A percentile compares a stretch with the other conserved stretches of the same genome.
phyloP scores from a whole-genome alignment of 2,888 invertebrate species.

The Scaptomyza flava region DNA sequence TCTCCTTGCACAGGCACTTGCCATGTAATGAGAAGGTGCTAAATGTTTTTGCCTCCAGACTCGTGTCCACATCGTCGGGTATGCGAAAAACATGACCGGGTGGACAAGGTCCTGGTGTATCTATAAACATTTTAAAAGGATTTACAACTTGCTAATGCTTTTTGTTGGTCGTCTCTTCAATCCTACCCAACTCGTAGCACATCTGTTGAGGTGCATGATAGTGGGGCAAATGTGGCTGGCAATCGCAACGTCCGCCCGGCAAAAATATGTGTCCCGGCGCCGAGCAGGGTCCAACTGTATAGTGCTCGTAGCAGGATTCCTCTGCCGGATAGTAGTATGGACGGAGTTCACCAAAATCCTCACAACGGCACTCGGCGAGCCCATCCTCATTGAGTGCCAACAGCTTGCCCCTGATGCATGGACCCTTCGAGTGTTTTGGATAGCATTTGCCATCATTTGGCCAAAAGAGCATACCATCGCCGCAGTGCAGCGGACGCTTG shows the following conservation, averaged over 20 bases:
- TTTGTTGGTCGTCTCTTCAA: not conserved
- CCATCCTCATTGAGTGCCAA: constrained; percentile 87
- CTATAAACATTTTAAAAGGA: constrained; percentile 84
- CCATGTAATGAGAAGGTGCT: constrained; percentile 84
- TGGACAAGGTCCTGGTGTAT: constrained; percentile 90
- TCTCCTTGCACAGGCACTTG: constrained; percentile 89
- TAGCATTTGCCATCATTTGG: constrained; percentile 91
- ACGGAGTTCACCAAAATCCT: constrained; percentile 85
- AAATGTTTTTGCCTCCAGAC: constrained; percentile 22
- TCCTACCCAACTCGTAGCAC: constrained; percentile 90
- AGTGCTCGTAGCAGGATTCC: constrained; percentile 92
- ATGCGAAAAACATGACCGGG: constrained; percentile 90
- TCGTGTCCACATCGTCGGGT: constrained; percentile 82
- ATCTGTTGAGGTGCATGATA: constrained; percentile 88
- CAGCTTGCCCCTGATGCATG: constrained; percentile 90
- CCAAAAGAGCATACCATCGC: constrained; percentile 89
- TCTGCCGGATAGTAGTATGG: constrained; percentile 87
- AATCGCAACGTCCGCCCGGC: constrained; percentile 90
- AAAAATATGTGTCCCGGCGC: constrained; percentile 91
- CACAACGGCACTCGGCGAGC: constrained; percentile 89
- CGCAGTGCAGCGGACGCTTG: constrained; percentile 88
- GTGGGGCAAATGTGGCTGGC: constrained; percentile 89
- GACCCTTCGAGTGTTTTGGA: constrained; percentile 89
- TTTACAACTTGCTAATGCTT: not conserved
- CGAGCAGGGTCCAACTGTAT: constrained; percentile 91